phyloP scores from a whole-genome alignment of 2,888 invertebrate species.

The Heliothis peltigera region DNA sequence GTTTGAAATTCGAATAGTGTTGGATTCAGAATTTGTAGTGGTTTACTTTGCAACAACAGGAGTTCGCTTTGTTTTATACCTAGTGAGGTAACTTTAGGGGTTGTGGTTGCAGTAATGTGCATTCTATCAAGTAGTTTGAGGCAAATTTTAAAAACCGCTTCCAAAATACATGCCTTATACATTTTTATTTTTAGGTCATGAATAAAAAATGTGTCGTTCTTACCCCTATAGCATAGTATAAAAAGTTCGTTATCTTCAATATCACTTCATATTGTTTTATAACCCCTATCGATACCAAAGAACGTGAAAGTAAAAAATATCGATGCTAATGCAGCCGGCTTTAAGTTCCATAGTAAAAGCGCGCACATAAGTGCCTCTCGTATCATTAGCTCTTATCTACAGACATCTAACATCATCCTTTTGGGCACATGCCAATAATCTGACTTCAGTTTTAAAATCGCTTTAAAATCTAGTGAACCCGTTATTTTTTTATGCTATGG shows the following conservation, averaged over 20 bases:
- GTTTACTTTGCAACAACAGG: background rate
- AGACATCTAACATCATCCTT: slow-evolving; percentile 15
- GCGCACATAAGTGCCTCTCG: slow-evolving; percentile 20
- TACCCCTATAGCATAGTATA: too few species aligned
- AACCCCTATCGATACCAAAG: background rate
- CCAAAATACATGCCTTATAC: too few species aligned
- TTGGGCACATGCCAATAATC: slow-evolving; percentile 42
- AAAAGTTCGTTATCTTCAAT: too few species aligned
- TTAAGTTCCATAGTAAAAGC: slow-evolving; percentile 11
- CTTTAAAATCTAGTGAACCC: slow-evolving; percentile 11
- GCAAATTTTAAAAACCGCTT: too few species aligned
- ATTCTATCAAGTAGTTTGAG: too few species aligned
- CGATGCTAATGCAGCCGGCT: background rate
- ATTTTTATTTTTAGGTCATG: too few species aligned
- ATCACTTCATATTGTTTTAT: too few species aligned
- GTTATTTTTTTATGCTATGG: background rate
- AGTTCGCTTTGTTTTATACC: background rate
- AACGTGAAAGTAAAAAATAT: background rate
- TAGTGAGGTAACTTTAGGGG: too few species aligned
- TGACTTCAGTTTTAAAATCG: slow-evolving; percentile 11
- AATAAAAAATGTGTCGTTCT: too few species aligned
- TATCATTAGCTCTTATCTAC: slow-evolving; percentile 41
- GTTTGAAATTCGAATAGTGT: background rate
- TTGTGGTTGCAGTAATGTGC: too few species aligned
- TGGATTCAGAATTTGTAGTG: background rate